Evolutionary conservation across 1,140 invertebrate genomes (phyloP).

Genomic region (Hylyphantes graminicola): DNA sequence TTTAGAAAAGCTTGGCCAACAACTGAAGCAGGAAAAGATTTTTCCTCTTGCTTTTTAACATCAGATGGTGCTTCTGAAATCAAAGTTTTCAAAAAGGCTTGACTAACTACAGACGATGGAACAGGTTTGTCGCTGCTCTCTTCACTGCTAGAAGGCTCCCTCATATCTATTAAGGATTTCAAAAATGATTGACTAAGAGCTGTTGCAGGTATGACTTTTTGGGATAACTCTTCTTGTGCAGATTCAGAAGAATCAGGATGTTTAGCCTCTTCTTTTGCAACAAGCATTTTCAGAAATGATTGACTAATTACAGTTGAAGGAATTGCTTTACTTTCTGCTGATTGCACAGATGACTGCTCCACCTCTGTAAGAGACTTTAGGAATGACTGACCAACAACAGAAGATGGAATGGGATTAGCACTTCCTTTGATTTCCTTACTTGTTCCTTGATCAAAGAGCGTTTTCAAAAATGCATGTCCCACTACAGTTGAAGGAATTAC

Average conservation of each 20-base stretch:
- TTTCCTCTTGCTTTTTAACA: not conserved
- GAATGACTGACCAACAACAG: conserved; percentile 49
- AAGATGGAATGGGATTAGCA: conserved; percentile 27
- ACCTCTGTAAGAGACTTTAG: conserved; percentile 25
- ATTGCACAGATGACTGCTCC: not conserved
- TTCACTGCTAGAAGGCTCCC: not conserved
- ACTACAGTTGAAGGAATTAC: conserved; percentile 36
- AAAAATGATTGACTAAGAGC: conserved; percentile 55
- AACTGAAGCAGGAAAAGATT: conserved; percentile 44
- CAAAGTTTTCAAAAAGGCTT: conserved; percentile 51
- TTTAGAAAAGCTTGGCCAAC: conserved; percentile 53
- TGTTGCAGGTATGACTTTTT: conserved; percentile 37
- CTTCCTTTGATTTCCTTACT: not conserved
- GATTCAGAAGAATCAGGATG: not conserved
- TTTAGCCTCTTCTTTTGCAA: not conserved
- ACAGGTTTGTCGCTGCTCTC: conserved; percentile 1
- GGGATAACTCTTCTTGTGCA: not conserved
- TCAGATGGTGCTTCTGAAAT: not conserved
- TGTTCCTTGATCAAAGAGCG: not conserved
- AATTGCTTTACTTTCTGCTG: conserved; percentile 1
- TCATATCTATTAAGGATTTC: conserved; percentile 24
- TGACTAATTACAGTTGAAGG: conserved; percentile 37
- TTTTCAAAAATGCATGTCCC: conserved; percentile 53
- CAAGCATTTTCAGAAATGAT: conserved; percentile 29
- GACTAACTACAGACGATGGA: conserved; percentile 44